Percentiles rank a stretch among this genome's conserved stretches.
Evolutionary conservation across 2,888 invertebrate genomes (phyloP).

Genomic region (Seira ritae): DNA sequence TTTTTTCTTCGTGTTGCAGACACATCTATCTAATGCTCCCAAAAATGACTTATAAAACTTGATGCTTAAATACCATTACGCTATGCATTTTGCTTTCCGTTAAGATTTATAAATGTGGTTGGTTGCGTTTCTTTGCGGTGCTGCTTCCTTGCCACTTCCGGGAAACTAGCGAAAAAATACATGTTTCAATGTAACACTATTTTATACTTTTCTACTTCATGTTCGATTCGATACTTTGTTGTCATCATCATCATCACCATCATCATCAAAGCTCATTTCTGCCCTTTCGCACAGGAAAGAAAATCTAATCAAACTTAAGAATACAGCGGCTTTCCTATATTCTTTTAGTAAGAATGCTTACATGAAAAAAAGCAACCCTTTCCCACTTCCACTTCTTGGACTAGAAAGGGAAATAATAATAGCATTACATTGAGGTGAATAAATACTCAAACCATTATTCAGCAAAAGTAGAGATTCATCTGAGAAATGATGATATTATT

Average conservation of each 20-base stretch:
- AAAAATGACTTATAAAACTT: slow-evolving; percentile 1
- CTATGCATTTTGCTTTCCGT: slow-evolving; percentile 23
- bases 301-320: slow-evolving; percentile 50
- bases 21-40: slow-evolving; percentile 11
- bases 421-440: slow-evolving; percentile 23
- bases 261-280: slow-evolving; percentile 16
- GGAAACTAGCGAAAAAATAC: slow-evolving; percentile 39
- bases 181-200: slow-evolving; percentile 24
- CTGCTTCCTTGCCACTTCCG: slow-evolving; percentile 63
- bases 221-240: neutral
- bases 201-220: slow-evolving; percentile 48
- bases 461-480: slow-evolving; percentile 31
- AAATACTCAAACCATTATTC: slow-evolving; percentile 26
- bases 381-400: too few relatives aligned
- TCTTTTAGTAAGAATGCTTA: too few relatives aligned
- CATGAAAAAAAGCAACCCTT: slow-evolving; percentile 40
- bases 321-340: too few relatives aligned
- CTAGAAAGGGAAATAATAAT: slow-evolving; percentile 23
- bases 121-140: slow-evolving; percentile 41
- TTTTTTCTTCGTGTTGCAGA: slow-evolving; percentile 1
- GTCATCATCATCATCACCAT: slow-evolving; percentile 10
- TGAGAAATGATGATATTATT: slow-evolving; percentile 46
- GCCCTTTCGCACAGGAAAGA: slow-evolving; percentile 32
- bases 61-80: slow-evolving; percentile 37
- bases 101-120: slow-evolving; percentile 45